These are phyloP conservation scores for Fragum whitleyi DNA, from an alignment of 2,888 invertebrate species.

Conservation along the genomic window DNA sequence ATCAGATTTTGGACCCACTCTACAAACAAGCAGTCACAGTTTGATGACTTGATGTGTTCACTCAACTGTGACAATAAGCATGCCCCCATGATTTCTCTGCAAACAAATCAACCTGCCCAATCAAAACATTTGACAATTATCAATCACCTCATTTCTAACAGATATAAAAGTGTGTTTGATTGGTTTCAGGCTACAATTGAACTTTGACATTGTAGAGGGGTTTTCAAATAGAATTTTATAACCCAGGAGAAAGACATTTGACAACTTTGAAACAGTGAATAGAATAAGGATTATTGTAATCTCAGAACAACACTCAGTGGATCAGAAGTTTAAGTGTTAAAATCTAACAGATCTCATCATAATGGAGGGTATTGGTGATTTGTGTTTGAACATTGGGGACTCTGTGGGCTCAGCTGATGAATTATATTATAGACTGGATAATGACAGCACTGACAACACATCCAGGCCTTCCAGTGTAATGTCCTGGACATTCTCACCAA, in stretches of 20 bases:
- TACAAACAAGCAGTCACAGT: slow-evolving; percentile 11
- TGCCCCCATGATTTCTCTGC: slow-evolving; percentile 16
- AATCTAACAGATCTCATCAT: not conserved
- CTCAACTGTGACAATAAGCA: slow-evolving; percentile 10
- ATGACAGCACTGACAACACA: slow-evolving; percentile 29
- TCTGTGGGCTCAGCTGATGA: slow-evolving; percentile 49
- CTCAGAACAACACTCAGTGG: not conserved
- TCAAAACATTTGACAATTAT: slow-evolving; percentile 1
- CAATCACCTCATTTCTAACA: too few species aligned
- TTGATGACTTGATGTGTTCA: slow-evolving; percentile 8
- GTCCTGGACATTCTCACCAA: slow-evolving; percentile 70
- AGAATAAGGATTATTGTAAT: too few species aligned
- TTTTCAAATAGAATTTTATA: not conserved
- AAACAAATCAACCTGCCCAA: slow-evolving; percentile 9
- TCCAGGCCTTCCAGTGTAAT: slow-evolving; percentile 48
- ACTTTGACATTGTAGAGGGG: slow-evolving; percentile 3
- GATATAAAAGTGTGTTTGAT: not conserved
- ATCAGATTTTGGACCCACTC: not conserved
- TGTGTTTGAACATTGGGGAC: slow-evolving; percentile 40
- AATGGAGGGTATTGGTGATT: slow-evolving; percentile 57
- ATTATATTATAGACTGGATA: slow-evolving; percentile 44
- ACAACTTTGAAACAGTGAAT: not conserved
- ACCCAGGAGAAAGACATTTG: not conserved
- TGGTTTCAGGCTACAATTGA: not conserved
- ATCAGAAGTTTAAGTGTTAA: not conserved